Conservation (phyloP, 2,113 vertebrate species). For the Lontra canadensis region DNA sequence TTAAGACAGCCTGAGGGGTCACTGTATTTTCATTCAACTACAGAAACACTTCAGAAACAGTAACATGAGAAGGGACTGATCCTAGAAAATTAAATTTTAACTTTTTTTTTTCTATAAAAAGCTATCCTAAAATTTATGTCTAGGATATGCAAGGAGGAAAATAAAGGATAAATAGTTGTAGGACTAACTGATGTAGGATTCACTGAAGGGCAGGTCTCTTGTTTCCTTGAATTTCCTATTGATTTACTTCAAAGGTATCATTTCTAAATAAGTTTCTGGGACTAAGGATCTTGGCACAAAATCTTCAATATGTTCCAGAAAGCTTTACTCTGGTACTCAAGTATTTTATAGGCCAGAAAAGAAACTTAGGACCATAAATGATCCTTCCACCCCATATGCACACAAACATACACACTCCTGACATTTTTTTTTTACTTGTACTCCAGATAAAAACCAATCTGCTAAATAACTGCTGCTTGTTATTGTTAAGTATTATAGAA, state of each 20-base stretch:
- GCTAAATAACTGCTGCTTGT: background rate
- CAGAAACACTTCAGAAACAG: background rate
- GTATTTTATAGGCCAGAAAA: conserved; percentile 1
- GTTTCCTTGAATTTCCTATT: conserved; percentile 12
- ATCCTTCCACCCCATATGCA: background rate
- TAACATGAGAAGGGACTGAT: background rate
- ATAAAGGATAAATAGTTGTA: background rate
- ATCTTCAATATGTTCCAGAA: background rate
- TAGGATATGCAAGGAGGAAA: background rate
- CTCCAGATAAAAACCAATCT: background rate
- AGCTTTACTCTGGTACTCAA: background rate
- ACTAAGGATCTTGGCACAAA: background rate
- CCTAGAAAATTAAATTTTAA: background rate
- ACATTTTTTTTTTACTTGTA: background rate
- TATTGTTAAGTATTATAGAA: background rate
- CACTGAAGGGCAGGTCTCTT: background rate
- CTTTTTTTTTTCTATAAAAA: background rate
- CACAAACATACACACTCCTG: background rate
- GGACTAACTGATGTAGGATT: background rate
- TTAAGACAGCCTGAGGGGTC: background rate
- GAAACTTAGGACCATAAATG: background rate
- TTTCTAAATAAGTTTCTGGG: conserved; percentile 11
- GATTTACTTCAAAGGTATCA: conserved; percentile 17
- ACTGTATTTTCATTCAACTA: background rate
- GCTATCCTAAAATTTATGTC: background rate